Conservation (phyloP, 1,140 invertebrate genomes). For the Drosophila azteca region DNA sequence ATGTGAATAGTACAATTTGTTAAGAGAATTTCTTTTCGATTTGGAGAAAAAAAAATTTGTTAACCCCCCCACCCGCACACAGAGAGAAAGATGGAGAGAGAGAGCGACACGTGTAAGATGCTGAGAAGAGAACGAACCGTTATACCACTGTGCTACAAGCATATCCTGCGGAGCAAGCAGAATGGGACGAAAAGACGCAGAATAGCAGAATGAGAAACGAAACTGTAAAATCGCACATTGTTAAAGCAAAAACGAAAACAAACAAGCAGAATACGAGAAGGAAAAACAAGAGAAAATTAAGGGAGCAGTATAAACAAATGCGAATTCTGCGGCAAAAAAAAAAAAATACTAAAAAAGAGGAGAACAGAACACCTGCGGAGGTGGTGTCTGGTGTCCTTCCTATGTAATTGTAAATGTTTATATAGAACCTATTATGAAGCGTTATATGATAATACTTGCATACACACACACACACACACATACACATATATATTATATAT, state of each 20-base stretch:
- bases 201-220: conserved; percentile 50
- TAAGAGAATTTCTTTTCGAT: conserved; percentile 43
- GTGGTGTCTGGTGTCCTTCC: conserved; percentile 36
- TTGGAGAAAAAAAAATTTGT: conserved; percentile 16
- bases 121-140: conserved; percentile 49
- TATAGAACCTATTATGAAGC: conserved; percentile 68
- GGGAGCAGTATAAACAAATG: not conserved
- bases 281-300: not conserved
- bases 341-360: conserved; percentile 21
- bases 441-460: conserved; percentile 72
- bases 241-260: conserved; percentile 45
- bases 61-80: not conserved
- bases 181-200: conserved; percentile 11
- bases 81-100: conserved; percentile 1
- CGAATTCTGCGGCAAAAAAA: not conserved
- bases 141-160: conserved; percentile 73
- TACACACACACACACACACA: conserved; percentile 46
- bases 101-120: not conserved
- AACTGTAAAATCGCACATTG: conserved; percentile 72
- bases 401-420: conserved; percentile 77
- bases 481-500: conserved; percentile 41
- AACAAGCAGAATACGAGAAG: conserved; percentile 10
- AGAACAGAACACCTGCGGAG: not conserved
- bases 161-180: conserved; percentile 58
- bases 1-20: conserved; percentile 47